These are phyloP conservation scores for Cryptophagus acutangulus DNA, from an alignment of 2,888 invertebrate genomes.

Conservation along the genomic window DNA sequence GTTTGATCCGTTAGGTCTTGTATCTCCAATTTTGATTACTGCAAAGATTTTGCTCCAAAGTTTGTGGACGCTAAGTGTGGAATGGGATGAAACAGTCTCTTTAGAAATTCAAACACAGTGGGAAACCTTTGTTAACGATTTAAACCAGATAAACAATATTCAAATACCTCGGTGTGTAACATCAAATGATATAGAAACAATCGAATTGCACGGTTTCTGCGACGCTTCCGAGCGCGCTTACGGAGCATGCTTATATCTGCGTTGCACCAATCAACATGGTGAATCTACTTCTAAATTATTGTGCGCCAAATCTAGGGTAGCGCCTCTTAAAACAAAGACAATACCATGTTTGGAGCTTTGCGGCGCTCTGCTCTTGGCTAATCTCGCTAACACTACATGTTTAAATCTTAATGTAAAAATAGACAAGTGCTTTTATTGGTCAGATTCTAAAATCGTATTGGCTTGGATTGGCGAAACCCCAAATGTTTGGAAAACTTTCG, in stretches of 20 bases:
- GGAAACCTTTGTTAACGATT: neutral
- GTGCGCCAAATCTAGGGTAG: conserved; percentile 31
- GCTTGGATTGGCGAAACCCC: conserved; percentile 11
- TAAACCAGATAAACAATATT: neutral
- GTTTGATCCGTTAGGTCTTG: conserved; percentile 19
- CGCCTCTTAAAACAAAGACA: conserved; percentile 27
- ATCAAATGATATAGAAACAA: neutral
- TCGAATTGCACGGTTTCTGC: conserved; percentile 23
- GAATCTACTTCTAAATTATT: conserved; percentile 17
- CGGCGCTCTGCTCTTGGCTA: conserved; percentile 24
- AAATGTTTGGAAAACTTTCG: conserved; percentile 24
- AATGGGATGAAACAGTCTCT: conserved; percentile 13
- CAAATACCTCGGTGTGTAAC: conserved; percentile 11
- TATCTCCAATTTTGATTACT: conserved; percentile 13
- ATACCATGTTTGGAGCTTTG: conserved; percentile 30
- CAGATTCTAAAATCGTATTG: conserved; percentile 26
- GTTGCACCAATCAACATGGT: conserved; percentile 8
- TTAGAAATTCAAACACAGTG: neutral
- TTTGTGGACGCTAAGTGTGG: conserved; percentile 14
- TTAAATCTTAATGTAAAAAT: conserved; percentile 1
- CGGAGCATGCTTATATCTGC: conserved; percentile 19
- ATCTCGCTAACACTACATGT: neutral
- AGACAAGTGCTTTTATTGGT: conserved; percentile 19
- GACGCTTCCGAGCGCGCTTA: conserved; percentile 23
- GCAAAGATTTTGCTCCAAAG: conserved; percentile 19